phyloP scores from a whole-genome alignment of 2,113 vertebrate species.

The Proteles cristata region DNA sequence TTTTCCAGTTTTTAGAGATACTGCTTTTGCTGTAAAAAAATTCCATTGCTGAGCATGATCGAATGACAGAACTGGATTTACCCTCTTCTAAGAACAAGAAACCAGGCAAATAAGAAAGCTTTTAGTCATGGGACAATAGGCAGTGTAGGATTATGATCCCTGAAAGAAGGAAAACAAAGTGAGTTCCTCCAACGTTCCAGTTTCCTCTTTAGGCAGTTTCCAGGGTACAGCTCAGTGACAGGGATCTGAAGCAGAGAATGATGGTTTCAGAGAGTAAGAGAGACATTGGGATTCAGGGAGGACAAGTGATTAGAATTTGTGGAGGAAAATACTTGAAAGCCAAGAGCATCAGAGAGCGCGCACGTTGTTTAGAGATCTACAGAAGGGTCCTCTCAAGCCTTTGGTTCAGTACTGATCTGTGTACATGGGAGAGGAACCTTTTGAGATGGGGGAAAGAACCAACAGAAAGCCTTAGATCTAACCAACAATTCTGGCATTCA shows the following conservation, averaged over 20 bases:
- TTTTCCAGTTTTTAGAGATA: background rate
- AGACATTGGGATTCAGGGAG: background rate
- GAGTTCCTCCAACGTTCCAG: background rate
- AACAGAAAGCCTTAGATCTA: background rate
- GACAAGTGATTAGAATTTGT: background rate
- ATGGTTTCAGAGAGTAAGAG: background rate
- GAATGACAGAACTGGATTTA: background rate
- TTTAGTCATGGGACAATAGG: background rate
- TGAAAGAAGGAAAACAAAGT: background rate
- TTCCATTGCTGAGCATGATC: background rate
- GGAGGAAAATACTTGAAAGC: background rate
- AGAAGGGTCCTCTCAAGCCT: background rate
- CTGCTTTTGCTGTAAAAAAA: background rate
- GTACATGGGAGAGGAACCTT: background rate
- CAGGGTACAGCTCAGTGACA: background rate
- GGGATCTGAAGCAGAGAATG: background rate
- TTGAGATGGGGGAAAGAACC: background rate
- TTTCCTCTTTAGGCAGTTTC: background rate
- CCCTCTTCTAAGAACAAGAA: background rate
- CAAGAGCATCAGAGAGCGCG: background rate
- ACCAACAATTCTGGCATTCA: background rate
- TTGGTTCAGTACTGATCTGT: background rate
- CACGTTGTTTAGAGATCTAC: background rate
- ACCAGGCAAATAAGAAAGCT: background rate
- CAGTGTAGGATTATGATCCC: background rate